A percentile compares a stretch with the other conserved stretches of the same genome.
These are phyloP conservation scores for Pterois miles DNA, from an alignment of 2,797 vertebrate genomes.

Conservation along the genomic window DNA sequence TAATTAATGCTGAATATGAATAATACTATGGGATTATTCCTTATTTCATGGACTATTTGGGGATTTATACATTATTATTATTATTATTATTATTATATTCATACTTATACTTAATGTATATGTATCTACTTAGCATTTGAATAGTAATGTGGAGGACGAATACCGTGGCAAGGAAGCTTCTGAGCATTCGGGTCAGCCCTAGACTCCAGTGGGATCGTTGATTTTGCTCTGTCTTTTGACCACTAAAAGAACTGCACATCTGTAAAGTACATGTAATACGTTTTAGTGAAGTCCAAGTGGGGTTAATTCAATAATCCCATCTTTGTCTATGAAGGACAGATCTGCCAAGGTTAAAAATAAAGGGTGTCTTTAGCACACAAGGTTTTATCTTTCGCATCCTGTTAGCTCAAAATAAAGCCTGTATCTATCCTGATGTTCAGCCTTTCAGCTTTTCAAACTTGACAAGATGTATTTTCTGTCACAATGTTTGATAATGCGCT, in stretches of 20 bases:
- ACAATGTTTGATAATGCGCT: neutral
- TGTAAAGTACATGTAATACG: neutral
- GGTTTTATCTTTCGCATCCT: neutral
- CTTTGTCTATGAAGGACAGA: neutral
- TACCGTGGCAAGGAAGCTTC: neutral
- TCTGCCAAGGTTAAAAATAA: neutral
- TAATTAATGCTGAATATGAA: too few relatives aligned
- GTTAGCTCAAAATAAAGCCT: neutral
- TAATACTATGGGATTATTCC: too few relatives aligned
- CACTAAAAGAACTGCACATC: neutral
- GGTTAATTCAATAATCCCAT: neutral
- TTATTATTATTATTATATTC: neutral
- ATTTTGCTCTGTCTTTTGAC: neutral
- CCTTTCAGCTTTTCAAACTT: neutral
- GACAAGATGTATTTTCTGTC: too few relatives aligned
- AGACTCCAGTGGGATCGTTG: neutral
- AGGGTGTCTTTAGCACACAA: neutral
- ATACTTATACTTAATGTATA: neutral
- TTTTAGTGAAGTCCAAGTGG: neutral
- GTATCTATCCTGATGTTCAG: neutral
- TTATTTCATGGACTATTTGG: too few relatives aligned
- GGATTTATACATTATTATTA: neutral
- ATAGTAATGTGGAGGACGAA: neutral
- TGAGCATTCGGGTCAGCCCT: too few relatives aligned
- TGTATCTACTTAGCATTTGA: neutral